Base-by-base conservation (phyloP, 1,140 invertebrate genomes). In the Ericerus pela region DNA sequence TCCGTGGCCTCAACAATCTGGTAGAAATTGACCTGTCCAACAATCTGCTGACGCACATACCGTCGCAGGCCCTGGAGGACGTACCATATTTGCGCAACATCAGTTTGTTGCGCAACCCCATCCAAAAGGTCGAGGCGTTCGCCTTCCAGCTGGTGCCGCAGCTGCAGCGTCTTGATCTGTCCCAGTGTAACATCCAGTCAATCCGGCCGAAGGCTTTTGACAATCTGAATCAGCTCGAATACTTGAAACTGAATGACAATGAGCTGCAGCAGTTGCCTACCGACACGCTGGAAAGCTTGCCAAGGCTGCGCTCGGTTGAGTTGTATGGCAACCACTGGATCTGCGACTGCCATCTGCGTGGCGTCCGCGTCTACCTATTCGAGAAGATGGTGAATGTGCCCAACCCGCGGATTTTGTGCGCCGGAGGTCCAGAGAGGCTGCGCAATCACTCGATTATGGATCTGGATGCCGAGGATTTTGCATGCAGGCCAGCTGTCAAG, bases 321-420 rank as follows among this genome's bases (percentile, higher is more conserved):
- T 70, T 94, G 0, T 76, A 82, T 56, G 78, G 81, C 55, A 95
- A 95, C 67, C 82, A 80, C 0, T 95, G 90, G 90, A 76, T 80
- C 43, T 95, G 90, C 64, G 86, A 92, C 66, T 95, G 90, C 62
- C 76, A 81, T 56, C 68, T 95, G 47, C 79, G 85, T 62, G 75
- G 73, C 8, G 86, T 94, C 59, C 75, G 85, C 22, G 77, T 88
- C 60, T 90, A 81, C 77, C 31, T 92, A 52, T 70, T 75, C 29
- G 76, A 79, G 63, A 73, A 81, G 12, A 76, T 85, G 1, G 73
- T 75, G 28, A 74, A 75, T 31, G 82, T 83, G n/a, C 68, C 86
- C 57, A 80, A 80, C 0, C 73, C 77, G 6, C n/a, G n/a, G n/a
- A 76, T 79, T 0, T 85, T 84, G 8, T 72, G 73, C 11, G 89